These are phyloP conservation scores for Nasonia vitripennis DNA, from an alignment of 1,140 invertebrate species.

Conservation along the genomic window DNA sequence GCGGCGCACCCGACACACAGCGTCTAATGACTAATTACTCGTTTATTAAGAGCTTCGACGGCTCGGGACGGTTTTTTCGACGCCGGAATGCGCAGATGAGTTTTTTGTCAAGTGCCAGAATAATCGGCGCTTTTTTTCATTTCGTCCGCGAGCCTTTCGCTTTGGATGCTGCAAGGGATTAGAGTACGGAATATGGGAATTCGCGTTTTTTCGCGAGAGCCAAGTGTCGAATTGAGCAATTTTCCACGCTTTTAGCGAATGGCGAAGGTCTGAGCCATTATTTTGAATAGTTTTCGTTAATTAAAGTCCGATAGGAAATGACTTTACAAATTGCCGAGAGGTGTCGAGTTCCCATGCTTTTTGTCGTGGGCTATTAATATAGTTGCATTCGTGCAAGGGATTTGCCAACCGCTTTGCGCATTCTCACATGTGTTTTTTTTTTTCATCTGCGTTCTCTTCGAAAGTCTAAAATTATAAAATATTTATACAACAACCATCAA, in stretches of 20 bases:
- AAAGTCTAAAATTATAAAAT: neutral
- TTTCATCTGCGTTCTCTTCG: no score
- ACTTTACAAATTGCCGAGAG: neutral
- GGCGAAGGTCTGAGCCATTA: neutral
- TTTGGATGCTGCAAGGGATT: neutral
- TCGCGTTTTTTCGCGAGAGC: no score
- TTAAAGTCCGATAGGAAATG: neutral
- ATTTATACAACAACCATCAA: neutral
- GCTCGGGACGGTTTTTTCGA: neutral
- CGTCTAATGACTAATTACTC: conserved; percentile 25
- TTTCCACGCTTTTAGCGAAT: neutral
- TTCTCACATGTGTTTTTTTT: no score
- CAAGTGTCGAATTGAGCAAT: no score
- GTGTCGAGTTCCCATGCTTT: neutral
- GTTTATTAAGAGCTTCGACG: conserved; percentile 10
- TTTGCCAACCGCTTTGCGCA: no score
- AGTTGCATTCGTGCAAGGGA: no score
- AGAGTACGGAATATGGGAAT: no score
- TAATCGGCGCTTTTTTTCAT: neutral
- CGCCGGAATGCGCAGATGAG: neutral
- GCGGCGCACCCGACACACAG: neutral
- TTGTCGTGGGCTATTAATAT: neutral
- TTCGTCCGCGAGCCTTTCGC: neutral
- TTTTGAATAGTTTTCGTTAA: neutral
- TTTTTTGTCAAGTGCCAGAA: neutral